phyloP scores from a whole-genome alignment of 2,888 invertebrate species.

The Strigamia crassipes region DNA sequence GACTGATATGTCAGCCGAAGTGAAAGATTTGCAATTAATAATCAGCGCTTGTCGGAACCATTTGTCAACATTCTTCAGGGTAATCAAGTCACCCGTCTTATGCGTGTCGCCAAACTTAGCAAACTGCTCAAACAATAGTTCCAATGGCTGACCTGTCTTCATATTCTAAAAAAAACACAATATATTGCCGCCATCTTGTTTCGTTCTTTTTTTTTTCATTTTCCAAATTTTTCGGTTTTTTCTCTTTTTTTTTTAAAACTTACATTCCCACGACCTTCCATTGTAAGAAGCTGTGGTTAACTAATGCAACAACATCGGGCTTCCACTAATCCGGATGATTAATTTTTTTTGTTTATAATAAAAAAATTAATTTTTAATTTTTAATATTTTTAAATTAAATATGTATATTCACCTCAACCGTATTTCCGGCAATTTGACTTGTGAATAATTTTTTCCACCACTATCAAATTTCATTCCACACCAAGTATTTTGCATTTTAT shows the following conservation, averaged over 20 bases:
- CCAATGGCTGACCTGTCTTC: constrained; percentile 45
- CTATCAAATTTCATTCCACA: neutral
- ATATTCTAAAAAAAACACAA: constrained; percentile 1
- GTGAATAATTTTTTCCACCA: neutral
- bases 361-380: neutral
- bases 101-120: constrained; percentile 47
- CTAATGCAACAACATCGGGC: constrained; percentile 23
- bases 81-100: constrained; percentile 44
- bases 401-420: constrained; percentile 4
- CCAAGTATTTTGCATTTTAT: neutral
- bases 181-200: neutral
- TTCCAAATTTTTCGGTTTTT: neutral
- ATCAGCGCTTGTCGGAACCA: constrained; percentile 47
- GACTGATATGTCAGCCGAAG: constrained; percentile 46
- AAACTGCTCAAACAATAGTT: constrained; percentile 47
- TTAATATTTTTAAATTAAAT: neutral
- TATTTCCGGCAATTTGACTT: constrained; percentile 8
- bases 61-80: constrained; percentile 47
- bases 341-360: neutral
- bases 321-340: neutral
- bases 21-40: constrained; percentile 43
- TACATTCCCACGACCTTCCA: constrained; percentile 13
- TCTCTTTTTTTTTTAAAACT: neutral
- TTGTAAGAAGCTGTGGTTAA: neutral
- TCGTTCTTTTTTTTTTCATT: neutral